Percentiles rank a stretch among this genome's conserved stretches.
These are phyloP conservation scores for Drosophila birchii DNA, from an alignment of 2,888 invertebrate species.

Conservation along the genomic window DNA sequence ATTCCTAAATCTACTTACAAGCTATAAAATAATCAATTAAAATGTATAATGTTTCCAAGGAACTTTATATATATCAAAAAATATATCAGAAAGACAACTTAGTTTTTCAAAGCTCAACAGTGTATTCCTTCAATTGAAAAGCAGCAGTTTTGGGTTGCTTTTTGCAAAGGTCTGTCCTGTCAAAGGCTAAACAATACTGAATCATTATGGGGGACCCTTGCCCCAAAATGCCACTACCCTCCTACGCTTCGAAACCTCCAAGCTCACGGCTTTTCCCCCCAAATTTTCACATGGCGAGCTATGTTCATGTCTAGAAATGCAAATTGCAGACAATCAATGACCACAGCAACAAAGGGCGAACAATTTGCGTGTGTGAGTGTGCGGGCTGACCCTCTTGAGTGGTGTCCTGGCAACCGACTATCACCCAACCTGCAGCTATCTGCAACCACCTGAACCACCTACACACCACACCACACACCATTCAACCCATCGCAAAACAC, in stretches of 20 bases:
- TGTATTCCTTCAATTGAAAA: not conserved
- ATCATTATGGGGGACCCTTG: constrained; percentile 47
- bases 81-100: not conserved
- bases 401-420: constrained; percentile 40
- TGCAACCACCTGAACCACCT: constrained; percentile 17
- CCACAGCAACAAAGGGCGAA: constrained; percentile 46
- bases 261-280: not conserved
- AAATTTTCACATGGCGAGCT: constrained; percentile 14
- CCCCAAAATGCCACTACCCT: not conserved
- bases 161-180: constrained; percentile 18
- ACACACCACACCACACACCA: not conserved
- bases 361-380: constrained; percentile 22
- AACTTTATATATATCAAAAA: not conserved
- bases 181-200: constrained; percentile 53
- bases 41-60: too few species aligned
- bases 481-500: constrained; percentile 3
- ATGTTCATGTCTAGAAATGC: constrained; percentile 66
- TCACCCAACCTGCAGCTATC: not conserved
- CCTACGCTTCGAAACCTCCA: not conserved
- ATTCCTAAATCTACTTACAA: not conserved
- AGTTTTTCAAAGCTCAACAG: not conserved
- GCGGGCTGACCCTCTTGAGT: constrained; percentile 19
- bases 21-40: not conserved
- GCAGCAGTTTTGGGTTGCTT: constrained; percentile 6
- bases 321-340: constrained; percentile 57